Percentiles rank a stretch among this genome's conserved stretches.
Evolutionary conservation across 2,113 vertebrate species (phyloP).

Genomic region (Enhydra lutris): DNA sequence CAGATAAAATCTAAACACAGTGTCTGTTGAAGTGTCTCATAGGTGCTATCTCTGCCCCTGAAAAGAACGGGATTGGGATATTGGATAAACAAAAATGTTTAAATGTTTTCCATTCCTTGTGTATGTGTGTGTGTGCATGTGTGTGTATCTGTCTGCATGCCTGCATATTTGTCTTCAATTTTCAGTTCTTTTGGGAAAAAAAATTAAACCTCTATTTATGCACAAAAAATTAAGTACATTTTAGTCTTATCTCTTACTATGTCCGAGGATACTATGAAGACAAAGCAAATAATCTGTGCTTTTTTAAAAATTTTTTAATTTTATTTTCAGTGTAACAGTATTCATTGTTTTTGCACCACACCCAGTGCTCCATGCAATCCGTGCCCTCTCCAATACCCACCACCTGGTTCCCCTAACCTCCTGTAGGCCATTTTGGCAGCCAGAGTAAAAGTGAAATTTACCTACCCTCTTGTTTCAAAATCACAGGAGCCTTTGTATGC

Average conservation of each 20-base stretch:
- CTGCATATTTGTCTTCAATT: not conserved
- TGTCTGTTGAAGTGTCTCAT: not conserved
- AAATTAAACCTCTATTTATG: not conserved
- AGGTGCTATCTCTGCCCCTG: not conserved
- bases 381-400: too few species aligned
- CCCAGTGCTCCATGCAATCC: too few species aligned
- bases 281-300: not conserved
- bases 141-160: fast-evolving
- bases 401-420: too few species aligned
- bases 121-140: not conserved
- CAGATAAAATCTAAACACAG: not conserved
- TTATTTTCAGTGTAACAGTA: too few species aligned
- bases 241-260: not conserved
- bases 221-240: not conserved
- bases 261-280: not conserved
- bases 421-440: not conserved
- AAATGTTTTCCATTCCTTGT: not conserved
- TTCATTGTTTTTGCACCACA: too few species aligned
- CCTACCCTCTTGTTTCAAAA: not conserved
- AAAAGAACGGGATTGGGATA: not conserved
- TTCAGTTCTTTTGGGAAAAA: not conserved
- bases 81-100: not conserved
- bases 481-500: not conserved
- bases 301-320: too few species aligned
- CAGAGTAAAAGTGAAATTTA: not conserved